phyloP scores from a whole-genome alignment of 2,797 vertebrate species.

The Falco biarmicus region DNA sequence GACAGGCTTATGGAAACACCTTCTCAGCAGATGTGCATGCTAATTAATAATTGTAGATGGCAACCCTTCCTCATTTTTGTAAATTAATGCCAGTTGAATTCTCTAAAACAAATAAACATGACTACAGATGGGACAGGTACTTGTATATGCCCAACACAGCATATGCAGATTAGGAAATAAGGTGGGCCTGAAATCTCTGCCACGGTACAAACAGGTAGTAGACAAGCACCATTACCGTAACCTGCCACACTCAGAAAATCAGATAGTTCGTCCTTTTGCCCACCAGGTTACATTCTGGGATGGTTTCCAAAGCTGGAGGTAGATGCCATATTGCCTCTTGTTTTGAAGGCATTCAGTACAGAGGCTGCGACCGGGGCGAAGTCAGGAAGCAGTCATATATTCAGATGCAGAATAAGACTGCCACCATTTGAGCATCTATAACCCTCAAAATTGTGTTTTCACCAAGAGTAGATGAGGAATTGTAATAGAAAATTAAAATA shows the following conservation, averaged over 20 bases:
- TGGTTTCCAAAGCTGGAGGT: not conserved
- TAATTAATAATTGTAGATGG: constrained; percentile 73
- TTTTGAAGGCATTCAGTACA: not conserved
- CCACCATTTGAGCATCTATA: not conserved
- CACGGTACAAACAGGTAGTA: not conserved
- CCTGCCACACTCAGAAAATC: not conserved
- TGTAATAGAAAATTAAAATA: not conserved
- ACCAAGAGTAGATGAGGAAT: not conserved
- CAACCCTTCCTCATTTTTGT: constrained; percentile 69
- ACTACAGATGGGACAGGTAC: constrained; percentile 47
- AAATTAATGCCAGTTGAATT: constrained; percentile 69
- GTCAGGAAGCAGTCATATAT: not conserved
- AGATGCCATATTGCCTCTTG: not conserved
- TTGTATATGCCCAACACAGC: constrained; percentile 20
- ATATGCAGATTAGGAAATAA: constrained; percentile 13
- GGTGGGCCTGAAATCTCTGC: constrained; percentile 10
- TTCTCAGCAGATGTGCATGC: constrained; percentile 70
- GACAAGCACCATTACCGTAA: not conserved
- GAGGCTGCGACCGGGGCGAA: not conserved
- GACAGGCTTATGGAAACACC: constrained; percentile 67
- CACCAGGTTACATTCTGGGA: not conserved
- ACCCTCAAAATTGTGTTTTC: not conserved
- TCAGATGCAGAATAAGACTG: not conserved
- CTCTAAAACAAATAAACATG: constrained; percentile 68
- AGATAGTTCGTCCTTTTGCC: not conserved